These are phyloP conservation scores for Hyposmocoma kahamanoa DNA, from an alignment of 1,140 invertebrate species.

Conservation along the genomic window DNA sequence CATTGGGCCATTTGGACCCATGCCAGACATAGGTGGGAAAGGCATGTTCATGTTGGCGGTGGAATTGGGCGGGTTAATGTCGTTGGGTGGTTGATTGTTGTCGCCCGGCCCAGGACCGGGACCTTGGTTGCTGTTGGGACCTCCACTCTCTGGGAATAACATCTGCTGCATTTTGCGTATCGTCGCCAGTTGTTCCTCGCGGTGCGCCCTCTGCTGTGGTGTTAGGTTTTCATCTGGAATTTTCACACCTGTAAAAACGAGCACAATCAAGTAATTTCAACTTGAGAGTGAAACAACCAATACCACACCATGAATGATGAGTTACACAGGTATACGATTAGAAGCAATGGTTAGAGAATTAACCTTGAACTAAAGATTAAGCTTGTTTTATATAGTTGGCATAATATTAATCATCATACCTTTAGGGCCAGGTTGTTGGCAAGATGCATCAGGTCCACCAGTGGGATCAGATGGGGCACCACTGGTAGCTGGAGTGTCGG, in stretches of 20 bases:
- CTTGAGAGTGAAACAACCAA: too few relatives aligned
- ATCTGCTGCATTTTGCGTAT: conserved; percentile 94
- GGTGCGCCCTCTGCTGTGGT: conserved; percentile 93
- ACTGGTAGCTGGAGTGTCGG: conserved; percentile 27
- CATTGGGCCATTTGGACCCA: conserved; percentile 55
- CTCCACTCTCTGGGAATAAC: conserved; percentile 86
- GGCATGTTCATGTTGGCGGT: conserved; percentile 63
- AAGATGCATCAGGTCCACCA: conserved; percentile 53
- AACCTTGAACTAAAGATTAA: too few relatives aligned
- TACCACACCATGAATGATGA: too few relatives aligned
- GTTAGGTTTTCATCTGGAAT: conserved; percentile 97
- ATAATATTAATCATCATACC: conserved; percentile 34
- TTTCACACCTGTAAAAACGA: conserved; percentile 92
- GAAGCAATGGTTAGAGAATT: too few relatives aligned
- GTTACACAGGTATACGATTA: too few relatives aligned
- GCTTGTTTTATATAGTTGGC: too few relatives aligned
- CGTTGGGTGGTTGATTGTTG: conserved; percentile 34
- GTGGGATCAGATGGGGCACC: conserved; percentile 36
- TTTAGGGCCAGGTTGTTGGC: conserved; percentile 58
- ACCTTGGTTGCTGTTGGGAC: conserved; percentile 36
- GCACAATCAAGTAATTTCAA: too few relatives aligned
- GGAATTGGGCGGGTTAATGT: conserved; percentile 62
- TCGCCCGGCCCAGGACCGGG: conserved; percentile 38
- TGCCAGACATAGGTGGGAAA: conserved; percentile 58
- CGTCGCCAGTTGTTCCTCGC: conserved; percentile 93